Evolutionary conservation across 2,888 invertebrate species (phyloP), one percentile per base, ranked within the genome.

Genomic region (Stenoptilia bipunctidactyla): DNA sequence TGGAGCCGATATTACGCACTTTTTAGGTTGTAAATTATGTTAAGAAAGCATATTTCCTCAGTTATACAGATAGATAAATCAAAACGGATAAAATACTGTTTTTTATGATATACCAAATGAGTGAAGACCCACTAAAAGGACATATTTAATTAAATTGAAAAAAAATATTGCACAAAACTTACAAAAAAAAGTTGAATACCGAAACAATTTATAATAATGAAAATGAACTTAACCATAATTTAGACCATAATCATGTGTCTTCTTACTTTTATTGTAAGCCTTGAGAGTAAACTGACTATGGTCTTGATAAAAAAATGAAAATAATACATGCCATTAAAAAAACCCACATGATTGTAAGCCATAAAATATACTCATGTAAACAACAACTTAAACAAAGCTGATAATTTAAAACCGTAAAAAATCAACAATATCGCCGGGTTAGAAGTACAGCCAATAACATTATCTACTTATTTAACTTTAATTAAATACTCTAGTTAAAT

Each of bases 291-390:
- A 12, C 3, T 30, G 30, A 30, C 3, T 30, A 10, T 8, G 30
- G 30, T 30, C 30, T 9, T n/a, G 4, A 20, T 52, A 48, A 55
- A 52, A n/a, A 55, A 45, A 52, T 49, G 56, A 55, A 50, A 42
- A 53, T 56, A 52, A 54, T 55, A 57, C 73, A 82, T 82, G 82
- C 82, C 68, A 82, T 82, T 80, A 80, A 80, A 80, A 80, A 82
- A 80, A 80, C 82, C 82, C 82, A 82, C 82, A 82, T 80, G 82
- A 76, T 71, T 65, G 58, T 50, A 75, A 76, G 75, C 77, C 60
- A 71, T 70, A 67, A 55, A 58, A 55, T 25, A 6, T n/a, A 30
- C 12, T 30, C 39, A 41, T 40, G 39, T 37, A 27, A 38, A 30
- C 30, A 30, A 30, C 12, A 30, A 30, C 25, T 13, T 4, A 36